Percentiles rank a stretch among this genome's conserved stretches.
phyloP scores from a whole-genome alignment of 1,140 invertebrate species.

The Formica exsecta region DNA sequence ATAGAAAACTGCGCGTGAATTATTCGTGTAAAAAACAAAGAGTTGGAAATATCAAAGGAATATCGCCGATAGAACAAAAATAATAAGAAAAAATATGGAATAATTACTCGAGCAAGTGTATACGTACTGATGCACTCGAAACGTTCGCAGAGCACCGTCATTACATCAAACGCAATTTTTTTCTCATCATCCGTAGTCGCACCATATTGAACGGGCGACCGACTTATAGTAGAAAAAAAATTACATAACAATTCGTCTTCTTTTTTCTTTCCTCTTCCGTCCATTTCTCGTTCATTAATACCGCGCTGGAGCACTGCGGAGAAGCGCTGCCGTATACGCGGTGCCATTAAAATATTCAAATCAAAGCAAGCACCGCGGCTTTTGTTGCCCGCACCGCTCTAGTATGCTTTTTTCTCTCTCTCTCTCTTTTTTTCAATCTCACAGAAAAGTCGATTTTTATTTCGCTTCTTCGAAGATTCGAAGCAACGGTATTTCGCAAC shows the following conservation, averaged over 20 bases:
- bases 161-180: slow-evolving; percentile 35
- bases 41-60: slow-evolving; percentile 1
- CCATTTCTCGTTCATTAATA: slow-evolving; percentile 49
- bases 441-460: slow-evolving; percentile 30
- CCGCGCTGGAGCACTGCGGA: slow-evolving; percentile 8
- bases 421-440: background rate
- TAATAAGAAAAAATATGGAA: slow-evolving; percentile 8
- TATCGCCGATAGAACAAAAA: background rate
- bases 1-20: background rate
- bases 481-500: slow-evolving; percentile 7
- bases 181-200: background rate
- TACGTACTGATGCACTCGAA: background rate
- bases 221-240: slow-evolving; percentile 29
- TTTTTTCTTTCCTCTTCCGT: background rate
- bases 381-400: slow-evolving; percentile 47
- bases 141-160: background rate
- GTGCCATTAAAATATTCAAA: slow-evolving; percentile 58
- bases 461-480: background rate
- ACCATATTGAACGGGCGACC: slow-evolving; percentile 8
- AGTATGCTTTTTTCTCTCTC: background rate
- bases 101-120: slow-evolving; percentile 9
- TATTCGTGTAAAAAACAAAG: background rate
- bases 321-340: background rate
- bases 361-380: slow-evolving; percentile 53
- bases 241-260: slow-evolving; percentile 3